Evolutionary conservation across 2,888 invertebrate species (phyloP).

Genomic region (Tricholauxania praeusta): DNA sequence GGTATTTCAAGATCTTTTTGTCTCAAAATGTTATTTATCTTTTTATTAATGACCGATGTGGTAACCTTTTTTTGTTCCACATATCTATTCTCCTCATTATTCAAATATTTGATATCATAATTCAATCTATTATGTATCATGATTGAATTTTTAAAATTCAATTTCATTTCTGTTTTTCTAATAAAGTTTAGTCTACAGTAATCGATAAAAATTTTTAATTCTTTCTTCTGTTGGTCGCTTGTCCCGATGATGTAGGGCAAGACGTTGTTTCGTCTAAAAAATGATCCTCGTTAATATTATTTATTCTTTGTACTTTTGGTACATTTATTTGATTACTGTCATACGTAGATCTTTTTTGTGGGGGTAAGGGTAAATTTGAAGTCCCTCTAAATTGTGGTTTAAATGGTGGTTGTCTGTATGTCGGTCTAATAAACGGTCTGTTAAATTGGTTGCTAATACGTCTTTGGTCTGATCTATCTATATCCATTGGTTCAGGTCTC

Average conservation of each 20-base stretch:
- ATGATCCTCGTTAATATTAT: constrained; percentile 22
- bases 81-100: too few species aligned
- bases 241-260: constrained; percentile 19
- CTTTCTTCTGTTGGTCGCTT: not conserved
- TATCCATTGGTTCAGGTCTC: constrained; percentile 3
- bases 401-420: too few species aligned
- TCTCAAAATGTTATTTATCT: too few species aligned
- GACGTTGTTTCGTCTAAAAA: constrained; percentile 8
- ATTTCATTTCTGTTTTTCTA: not conserved
- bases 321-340: too few species aligned
- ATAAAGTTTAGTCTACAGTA: constrained; percentile 30
- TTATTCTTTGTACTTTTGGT: constrained; percentile 11
- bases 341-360: too few species aligned
- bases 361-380: too few species aligned
- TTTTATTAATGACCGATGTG: too few species aligned
- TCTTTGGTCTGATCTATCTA: constrained; percentile 3
- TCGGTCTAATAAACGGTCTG: too few species aligned
- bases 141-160: constrained; percentile 4
- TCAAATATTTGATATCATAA: too few species aligned
- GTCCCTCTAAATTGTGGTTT: too few species aligned
- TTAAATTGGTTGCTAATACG: not conserved
- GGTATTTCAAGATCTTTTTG: too few species aligned
- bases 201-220: constrained; percentile 33
- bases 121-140: not conserved
- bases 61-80: too few species aligned